Evolutionary conservation across 2,888 invertebrate genomes (phyloP), one percentile per base, ranked within the genome.

Genomic region (Busseola fusca): DNA sequence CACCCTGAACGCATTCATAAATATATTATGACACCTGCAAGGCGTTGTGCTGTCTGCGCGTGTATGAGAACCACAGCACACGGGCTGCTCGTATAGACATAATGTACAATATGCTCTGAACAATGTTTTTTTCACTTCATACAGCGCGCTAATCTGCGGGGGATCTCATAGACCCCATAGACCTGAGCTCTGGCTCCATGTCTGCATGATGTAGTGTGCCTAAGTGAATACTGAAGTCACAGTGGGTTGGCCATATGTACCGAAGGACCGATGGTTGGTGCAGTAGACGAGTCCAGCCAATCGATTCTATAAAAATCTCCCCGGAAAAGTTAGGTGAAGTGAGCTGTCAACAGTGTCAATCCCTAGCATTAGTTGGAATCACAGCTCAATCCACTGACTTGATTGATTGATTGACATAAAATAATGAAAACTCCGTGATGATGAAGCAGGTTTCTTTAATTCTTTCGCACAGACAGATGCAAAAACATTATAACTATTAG

Each of bases 401-500:
- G 18, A 42, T 42, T 42, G 5, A 42, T 42, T 42, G 16, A 42
- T 45, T 45, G 25, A 60, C 21, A 45, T 42, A 14, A 62, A 45
- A 30, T 14, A 9, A 14, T 62, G 21, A 62, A n/a, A 30, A 6
- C 16, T 34, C 21, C 21, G 7, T 25, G n/a, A 21, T 6, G 18
- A 42, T 10, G n/a, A 21, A 30, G 5, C 6, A 34, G 14, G 3
- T 25, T 30, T 30, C n/a, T 52, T 7, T 16, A 18, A 16, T 21
- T 37, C 3, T 16, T 54, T 52, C 9, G 3, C 3, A 45, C 58
- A 57, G 58, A 78, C 57, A 52, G n/a, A 66, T 56, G 12, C 5
- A 64, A 12, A 21, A 30, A 25, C 42, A 14, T 48, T 27, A 50
- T 18, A 14, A 14, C 14, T 25, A 66, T 74, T 66, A 71, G 52